Evolutionary conservation across 2,797 vertebrate genomes (phyloP), one percentile per base, ranked within the genome.

Genomic region (Pipistrellus pygmaeus): DNA sequence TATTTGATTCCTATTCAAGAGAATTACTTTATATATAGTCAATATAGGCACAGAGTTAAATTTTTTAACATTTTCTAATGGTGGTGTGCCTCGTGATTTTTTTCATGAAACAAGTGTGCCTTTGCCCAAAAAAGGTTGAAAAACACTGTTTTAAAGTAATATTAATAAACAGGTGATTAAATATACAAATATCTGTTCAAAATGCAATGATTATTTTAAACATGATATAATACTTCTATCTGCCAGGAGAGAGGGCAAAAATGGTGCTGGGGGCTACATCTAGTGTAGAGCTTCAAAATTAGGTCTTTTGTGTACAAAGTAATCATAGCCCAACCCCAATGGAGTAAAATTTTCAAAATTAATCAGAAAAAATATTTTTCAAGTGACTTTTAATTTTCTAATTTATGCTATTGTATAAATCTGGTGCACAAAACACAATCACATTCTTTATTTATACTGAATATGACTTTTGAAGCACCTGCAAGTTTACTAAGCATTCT

Each of bases 301-400:
- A n/a, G 12, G 0, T 53, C 57, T 53, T 64, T 46, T 14, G 44
- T 53, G 13, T 25, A 62, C 55, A 83, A 80, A 80, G 1, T 9
- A 82, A 0, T 32, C 8, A 13, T 72, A 0, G 20, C 48, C 84
- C 13, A 69, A 27, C 0, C 57, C 12, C 41, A 35, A 76, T 69
- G 80, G 10, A 81, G 5, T 53, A 12, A 80, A 88, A 77, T 72
- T 48, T 69, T 27, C n/a, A 72, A 8, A 78, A 60, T 88, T 77
- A 92, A 30, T 60, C 8, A 64, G 51, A 35, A 80, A 53, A 77
- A 38, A 48, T 77, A 60, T 68, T 75, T 78, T 76, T 38, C 12
- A 51, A 82, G 2, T 82, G 32, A 41, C 14, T 66, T 66, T 83
- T 62, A 57, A 5, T 88, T 92, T 68, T 88, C 23, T 57, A 41